Evolutionary conservation across 2,888 invertebrate species (phyloP).

Genomic region (Nephrocerus scutellatus): DNA sequence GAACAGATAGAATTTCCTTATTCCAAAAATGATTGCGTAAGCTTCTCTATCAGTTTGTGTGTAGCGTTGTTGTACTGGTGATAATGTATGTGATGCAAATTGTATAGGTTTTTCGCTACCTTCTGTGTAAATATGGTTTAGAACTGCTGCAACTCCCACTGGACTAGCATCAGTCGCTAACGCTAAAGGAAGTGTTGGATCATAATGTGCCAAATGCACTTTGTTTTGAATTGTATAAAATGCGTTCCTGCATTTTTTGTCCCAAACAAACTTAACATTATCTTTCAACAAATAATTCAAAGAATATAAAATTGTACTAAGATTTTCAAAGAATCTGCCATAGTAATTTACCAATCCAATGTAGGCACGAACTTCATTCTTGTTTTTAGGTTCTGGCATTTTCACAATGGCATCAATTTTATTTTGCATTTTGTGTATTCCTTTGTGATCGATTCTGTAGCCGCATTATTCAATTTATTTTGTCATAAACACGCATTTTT

Average conservation of each 20-base stretch:
- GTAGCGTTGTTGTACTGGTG: too few relatives aligned
- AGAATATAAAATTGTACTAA: constrained; percentile 26
- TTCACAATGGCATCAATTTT: constrained; percentile 31
- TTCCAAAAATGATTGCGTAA: too few relatives aligned
- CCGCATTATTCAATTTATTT: constrained; percentile 29
- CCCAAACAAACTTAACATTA: constrained; percentile 25
- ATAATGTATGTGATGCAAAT: constrained; percentile 33
- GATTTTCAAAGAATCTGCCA: constrained; percentile 29
- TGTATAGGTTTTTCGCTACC: constrained; percentile 37
- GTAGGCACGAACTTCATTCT: constrained; percentile 25
- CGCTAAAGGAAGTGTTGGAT: constrained; percentile 25
- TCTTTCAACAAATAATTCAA: constrained; percentile 26
- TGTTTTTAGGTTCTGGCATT: constrained; percentile 21
- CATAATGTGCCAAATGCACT: constrained; percentile 25
- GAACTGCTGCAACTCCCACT: constrained; percentile 30
- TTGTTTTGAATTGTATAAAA: constrained; percentile 25
- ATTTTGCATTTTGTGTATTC: constrained; percentile 27
- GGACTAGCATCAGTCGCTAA: constrained; percentile 28
- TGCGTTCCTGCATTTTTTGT: constrained; percentile 20
- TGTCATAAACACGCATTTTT: constrained; percentile 28
- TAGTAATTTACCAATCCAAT: constrained; percentile 33
- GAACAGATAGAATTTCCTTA: too few relatives aligned
- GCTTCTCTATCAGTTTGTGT: too few relatives aligned
- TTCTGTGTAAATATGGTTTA: constrained; percentile 33
- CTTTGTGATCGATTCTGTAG: constrained; percentile 24